phyloP scores from a whole-genome alignment of 2,797 vertebrate genomes.

The Oreonectes daqikongensis region DNA sequence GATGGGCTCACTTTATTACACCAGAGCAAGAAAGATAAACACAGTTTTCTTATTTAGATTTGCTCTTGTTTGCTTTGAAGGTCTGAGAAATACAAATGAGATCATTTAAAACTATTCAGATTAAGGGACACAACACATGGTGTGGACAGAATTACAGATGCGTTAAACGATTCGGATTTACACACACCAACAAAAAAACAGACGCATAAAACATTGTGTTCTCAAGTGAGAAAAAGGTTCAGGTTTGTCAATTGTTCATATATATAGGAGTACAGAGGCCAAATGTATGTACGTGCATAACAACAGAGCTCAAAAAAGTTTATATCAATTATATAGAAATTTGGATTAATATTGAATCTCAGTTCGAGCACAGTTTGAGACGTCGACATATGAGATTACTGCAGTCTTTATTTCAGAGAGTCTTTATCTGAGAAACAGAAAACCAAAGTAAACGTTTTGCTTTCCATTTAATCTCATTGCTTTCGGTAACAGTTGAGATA shows the following conservation, averaged over 20 bases:
- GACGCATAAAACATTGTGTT: background rate
- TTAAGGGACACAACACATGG: too few species aligned
- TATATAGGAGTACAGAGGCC: too few species aligned
- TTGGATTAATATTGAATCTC: too few species aligned
- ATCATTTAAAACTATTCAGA: too few species aligned
- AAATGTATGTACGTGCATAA: too few species aligned
- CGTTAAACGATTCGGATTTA: conserved; percentile 11
- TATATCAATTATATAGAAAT: too few species aligned
- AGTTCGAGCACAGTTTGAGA: background rate
- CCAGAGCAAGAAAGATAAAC: background rate
- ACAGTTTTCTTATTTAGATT: background rate
- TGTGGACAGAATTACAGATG: background rate
- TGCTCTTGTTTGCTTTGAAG: conserved; percentile 15
- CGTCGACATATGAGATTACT: too few species aligned
- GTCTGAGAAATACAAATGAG: background rate
- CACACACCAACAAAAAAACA: background rate
- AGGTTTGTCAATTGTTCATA: too few species aligned
- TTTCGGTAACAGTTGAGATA: background rate
- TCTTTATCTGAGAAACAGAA: background rate
- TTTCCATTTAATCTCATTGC: background rate
- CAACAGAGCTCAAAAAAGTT: too few species aligned
- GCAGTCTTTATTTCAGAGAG: background rate
- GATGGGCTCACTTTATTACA: conserved; percentile 15
- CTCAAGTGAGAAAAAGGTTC: too few species aligned
- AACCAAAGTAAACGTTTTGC: background rate